Conservation (phyloP, 2,888 invertebrate species). For the Nomada ferruginata region DNA sequence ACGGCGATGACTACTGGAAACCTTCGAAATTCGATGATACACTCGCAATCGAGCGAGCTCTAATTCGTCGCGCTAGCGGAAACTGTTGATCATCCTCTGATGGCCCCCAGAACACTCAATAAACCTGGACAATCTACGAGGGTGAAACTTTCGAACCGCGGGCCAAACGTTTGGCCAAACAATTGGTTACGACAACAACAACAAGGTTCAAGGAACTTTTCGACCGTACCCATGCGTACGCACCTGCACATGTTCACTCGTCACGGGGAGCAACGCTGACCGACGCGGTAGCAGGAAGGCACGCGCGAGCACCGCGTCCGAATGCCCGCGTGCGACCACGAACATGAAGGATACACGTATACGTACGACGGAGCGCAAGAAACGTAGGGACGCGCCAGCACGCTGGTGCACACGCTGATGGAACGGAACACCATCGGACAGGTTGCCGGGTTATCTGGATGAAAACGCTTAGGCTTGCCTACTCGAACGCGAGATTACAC, state of each 20-base stretch:
- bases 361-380: too few species aligned
- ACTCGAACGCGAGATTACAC: background rate
- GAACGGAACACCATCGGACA: constrained; percentile 50
- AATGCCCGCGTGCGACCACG: constrained; percentile 9
- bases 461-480: constrained; percentile 3
- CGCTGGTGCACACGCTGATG: constrained; percentile 20
- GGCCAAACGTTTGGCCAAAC: background rate
- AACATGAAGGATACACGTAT: background rate
- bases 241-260: constrained; percentile 28
- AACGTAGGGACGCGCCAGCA: background rate
- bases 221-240: constrained; percentile 34
- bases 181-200: background rate
- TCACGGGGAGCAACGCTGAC: constrained; percentile 35
- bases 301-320: constrained; percentile 28
- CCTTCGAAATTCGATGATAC: constrained; percentile 1
- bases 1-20: constrained; percentile 26
- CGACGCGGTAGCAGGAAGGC: constrained; percentile 37
- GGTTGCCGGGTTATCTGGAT: constrained; percentile 61
- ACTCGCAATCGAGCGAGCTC: background rate
- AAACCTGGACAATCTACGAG: background rate
- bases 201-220: constrained; percentile 44
- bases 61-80: background rate
- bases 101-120: background rate
- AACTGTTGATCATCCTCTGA: background rate
- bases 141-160: too few species aligned